These are phyloP conservation scores for Pollicipes pollicipes DNA, from an alignment of 1,140 invertebrate species.

Conservation along the genomic window DNA sequence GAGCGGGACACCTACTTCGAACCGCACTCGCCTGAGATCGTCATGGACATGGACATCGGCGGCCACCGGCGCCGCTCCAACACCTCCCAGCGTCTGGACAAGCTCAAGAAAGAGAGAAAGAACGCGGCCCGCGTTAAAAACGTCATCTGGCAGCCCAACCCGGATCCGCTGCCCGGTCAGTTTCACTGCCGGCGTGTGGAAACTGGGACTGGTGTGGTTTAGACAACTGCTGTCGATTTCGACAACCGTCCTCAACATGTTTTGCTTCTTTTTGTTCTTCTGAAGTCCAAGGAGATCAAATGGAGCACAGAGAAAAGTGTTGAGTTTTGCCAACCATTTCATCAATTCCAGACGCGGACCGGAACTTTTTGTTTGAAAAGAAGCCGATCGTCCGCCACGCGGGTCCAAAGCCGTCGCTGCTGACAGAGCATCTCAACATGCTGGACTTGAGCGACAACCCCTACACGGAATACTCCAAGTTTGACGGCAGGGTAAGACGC, in stretches of 20 bases:
- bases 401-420: conserved; percentile 25
- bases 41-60: conserved; percentile 47
- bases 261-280: too few relatives aligned
- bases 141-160: conserved; percentile 29
- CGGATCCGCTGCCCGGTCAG: conserved; percentile 13
- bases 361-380: neutral
- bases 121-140: conserved; percentile 32
- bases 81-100: conserved; percentile 72
- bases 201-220: too few relatives aligned
- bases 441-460: conserved; percentile 58
- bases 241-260: too few relatives aligned
- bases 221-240: too few relatives aligned
- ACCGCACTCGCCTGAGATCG: conserved; percentile 6
- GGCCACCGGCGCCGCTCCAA: conserved; percentile 63
- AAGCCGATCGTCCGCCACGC: neutral
- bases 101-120: conserved; percentile 67
- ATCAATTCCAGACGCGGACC: neutral
- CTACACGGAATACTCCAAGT: conserved; percentile 73
- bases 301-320: too few relatives aligned
- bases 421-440: conserved; percentile 52
- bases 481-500: conserved; percentile 67
- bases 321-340: too few relatives aligned
- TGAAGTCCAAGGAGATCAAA: too few relatives aligned
- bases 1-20: neutral
- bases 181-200: neutral